Conservation (phyloP, 1,140 invertebrate genomes). For the Pogonomyrmex barbatus region DNA sequence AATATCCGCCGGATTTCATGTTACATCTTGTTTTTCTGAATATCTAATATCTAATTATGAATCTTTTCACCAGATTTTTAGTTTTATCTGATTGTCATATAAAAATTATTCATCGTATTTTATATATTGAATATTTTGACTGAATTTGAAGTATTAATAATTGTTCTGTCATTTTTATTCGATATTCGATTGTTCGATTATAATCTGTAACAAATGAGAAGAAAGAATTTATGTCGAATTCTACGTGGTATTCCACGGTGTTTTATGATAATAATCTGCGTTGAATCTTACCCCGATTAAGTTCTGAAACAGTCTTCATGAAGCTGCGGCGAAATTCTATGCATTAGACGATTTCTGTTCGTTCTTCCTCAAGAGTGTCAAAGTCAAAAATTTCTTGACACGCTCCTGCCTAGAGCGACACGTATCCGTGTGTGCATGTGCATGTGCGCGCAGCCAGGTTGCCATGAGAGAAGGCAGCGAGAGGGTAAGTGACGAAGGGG, state of each 20-base stretch:
- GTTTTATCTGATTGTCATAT: background rate
- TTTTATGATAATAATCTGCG: background rate
- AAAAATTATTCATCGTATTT: background rate
- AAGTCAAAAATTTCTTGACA: conserved; percentile 67
- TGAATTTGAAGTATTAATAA: background rate
- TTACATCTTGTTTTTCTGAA: background rate
- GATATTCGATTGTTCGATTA: background rate
- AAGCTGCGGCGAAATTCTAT: conserved; percentile 22
- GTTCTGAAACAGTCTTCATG: conserved; percentile 23
- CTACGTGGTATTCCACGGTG: background rate
- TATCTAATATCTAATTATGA: background rate
- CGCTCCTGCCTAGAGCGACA: conserved; percentile 61
- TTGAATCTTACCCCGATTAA: conserved; percentile 8
- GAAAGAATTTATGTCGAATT: background rate
- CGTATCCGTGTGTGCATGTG: conserved; percentile 48
- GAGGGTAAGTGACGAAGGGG: conserved; percentile 38
- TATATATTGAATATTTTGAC: background rate
- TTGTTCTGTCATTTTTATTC: background rate
- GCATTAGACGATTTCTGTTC: background rate
- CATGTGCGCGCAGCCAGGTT: conserved; percentile 52
- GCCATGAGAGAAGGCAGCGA: conserved; percentile 36
- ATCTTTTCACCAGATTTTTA: background rate
- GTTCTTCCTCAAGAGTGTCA: conserved; percentile 54
- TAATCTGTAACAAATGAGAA: background rate
- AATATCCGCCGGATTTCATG: background rate